Conservation (phyloP, 2,888 invertebrate species). For the Erpobdella octoculata region DNA sequence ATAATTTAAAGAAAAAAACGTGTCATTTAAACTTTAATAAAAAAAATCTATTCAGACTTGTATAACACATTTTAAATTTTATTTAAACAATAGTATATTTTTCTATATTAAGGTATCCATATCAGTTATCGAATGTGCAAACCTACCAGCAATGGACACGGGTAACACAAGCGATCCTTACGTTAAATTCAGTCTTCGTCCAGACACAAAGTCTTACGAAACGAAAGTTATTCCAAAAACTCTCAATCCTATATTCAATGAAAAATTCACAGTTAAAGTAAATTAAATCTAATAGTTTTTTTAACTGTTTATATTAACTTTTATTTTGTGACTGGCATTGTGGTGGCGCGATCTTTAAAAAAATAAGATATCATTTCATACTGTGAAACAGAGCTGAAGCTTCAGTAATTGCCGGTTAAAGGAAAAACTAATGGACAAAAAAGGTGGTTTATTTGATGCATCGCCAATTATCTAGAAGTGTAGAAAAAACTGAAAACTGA, state of each 20-base stretch:
- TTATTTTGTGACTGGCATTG: no score
- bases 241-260: constrained; percentile 22
- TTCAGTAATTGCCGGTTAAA: no score
- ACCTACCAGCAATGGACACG: constrained; percentile 15
- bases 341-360: no score
- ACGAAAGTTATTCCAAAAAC: constrained; percentile 21
- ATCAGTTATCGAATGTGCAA: constrained; percentile 17
- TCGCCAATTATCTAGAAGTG: no score
- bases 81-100: not conserved
- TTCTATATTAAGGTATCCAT: constrained; percentile 8
- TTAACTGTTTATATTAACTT: no score
- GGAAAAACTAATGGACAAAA: no score
- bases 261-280: constrained; percentile 24
- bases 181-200: constrained; percentile 6
- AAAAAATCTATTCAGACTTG: not conserved
- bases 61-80: not conserved
- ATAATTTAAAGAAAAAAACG: not conserved
- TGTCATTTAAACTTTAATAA: not conserved
- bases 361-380: no score
- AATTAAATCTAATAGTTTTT: not conserved
- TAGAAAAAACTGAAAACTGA: no score
- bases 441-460: no score
- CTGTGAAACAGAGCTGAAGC: no score
- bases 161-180: constrained; percentile 13
- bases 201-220: constrained; percentile 18